A percentile compares a stretch with the other conserved stretches of the same genome.
phyloP scores from a whole-genome alignment of 2,113 vertebrate species.

The Semicossyphus pulcher region DNA sequence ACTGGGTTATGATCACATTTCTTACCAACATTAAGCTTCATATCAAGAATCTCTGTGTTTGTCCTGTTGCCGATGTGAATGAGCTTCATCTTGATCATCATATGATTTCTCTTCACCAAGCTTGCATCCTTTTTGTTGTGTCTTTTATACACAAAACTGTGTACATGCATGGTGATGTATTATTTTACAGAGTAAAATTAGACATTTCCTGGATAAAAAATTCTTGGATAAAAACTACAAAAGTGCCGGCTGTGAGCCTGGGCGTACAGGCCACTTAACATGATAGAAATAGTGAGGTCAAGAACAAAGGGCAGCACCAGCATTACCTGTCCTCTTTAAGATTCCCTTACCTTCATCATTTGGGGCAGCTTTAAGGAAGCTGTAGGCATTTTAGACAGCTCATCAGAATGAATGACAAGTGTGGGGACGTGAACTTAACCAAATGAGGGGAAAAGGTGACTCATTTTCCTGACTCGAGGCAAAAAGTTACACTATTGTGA shows the following conservation, averaged over 20 bases:
- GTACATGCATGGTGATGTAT: too few species aligned
- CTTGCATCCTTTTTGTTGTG: too few species aligned
- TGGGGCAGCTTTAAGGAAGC: conserved; percentile 2
- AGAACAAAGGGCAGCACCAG: background rate
- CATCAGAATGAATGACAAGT: conserved; percentile 44
- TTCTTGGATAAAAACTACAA: background rate
- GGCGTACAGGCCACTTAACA: background rate
- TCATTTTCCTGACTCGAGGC: conserved; percentile 30
- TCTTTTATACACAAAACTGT: too few species aligned
- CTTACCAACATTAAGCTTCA: too few species aligned
- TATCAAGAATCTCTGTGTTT: too few species aligned
- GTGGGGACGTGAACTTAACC: conserved; percentile 36
- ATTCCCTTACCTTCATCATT: conserved; percentile 6
- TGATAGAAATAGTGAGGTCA: conserved; percentile 2
- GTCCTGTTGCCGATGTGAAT: too few species aligned
- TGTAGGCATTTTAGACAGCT: conserved; percentile 30
- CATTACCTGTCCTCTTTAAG: conserved; percentile 1
- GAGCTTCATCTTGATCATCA: too few species aligned
- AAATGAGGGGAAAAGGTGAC: conserved; percentile 34
- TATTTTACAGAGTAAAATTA: too few species aligned
- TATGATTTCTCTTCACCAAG: too few species aligned
- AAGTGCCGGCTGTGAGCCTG: background rate
- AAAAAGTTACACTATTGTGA: conserved; percentile 33
- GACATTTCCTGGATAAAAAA: too few species aligned
- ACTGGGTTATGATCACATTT: too few species aligned